These are phyloP conservation scores for Aelia acuminata DNA, from an alignment of 2,888 invertebrate species.

Conservation along the genomic window DNA sequence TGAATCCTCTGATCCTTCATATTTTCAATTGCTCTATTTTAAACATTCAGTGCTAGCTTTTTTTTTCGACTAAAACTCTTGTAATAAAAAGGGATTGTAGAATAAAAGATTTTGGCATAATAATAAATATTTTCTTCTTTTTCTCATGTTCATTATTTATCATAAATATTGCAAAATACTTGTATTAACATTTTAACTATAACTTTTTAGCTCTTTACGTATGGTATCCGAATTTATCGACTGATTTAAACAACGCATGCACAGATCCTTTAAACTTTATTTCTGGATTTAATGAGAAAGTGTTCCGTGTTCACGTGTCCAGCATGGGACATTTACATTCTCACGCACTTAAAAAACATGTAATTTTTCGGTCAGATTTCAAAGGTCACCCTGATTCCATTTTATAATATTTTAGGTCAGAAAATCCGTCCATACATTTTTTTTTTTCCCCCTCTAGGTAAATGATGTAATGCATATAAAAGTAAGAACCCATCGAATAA, in stretches of 20 bases:
- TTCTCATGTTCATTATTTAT: too few relatives aligned
- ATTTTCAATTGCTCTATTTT: not conserved
- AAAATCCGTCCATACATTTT: not conserved
- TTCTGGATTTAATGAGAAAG: not conserved
- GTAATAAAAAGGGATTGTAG: not conserved
- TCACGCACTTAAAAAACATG: not conserved
- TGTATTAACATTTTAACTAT: too few relatives aligned
- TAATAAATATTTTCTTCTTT: too few relatives aligned
- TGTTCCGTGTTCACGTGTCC: not conserved
- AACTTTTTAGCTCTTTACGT: not conserved
- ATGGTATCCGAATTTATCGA: not conserved
- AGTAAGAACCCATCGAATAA: too few relatives aligned
- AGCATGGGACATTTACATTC: not conserved
- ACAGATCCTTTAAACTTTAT: not conserved
- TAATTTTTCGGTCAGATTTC: not conserved
- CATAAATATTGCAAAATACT: too few relatives aligned
- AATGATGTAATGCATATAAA: too few relatives aligned
- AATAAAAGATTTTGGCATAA: not conserved
- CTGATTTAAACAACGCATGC: not conserved
- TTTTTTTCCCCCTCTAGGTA: too few relatives aligned
- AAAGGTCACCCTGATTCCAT: not conserved
- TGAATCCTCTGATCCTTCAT: not conserved
- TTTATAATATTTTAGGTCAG: not conserved
- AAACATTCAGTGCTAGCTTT: too few relatives aligned
- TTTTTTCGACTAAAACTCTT: too few relatives aligned